Conservation (phyloP, 2,888 invertebrate species). For the Erebia aethiops region DNA sequence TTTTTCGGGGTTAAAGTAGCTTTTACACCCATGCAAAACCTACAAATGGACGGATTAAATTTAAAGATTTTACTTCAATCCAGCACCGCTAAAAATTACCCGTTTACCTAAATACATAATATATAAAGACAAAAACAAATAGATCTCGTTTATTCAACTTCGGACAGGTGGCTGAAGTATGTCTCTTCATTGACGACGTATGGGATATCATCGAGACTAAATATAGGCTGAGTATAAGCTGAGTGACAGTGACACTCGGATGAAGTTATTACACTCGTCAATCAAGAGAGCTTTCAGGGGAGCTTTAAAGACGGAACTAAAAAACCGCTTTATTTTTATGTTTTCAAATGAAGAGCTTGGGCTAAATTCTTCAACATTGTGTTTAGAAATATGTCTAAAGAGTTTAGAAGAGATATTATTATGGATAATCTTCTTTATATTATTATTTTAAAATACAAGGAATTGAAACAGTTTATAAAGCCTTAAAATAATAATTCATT, state of each 20-base stretch:
- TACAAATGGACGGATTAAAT: no score
- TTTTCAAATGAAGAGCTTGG: not conserved
- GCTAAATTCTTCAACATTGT: not conserved
- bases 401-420: no score
- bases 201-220: constrained; percentile 27
- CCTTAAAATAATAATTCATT: no score
- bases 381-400: not conserved
- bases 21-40: no score
- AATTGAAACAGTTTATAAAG: no score
- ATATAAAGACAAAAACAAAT: no score
- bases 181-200: constrained; percentile 15
- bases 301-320: constrained; percentile 6
- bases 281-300: constrained; percentile 17
- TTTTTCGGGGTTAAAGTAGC: no score
- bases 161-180: constrained; percentile 8
- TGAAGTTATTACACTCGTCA: constrained; percentile 27
- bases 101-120: not conserved
- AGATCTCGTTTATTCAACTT: not conserved
- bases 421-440: no score
- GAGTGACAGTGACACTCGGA: constrained; percentile 27
- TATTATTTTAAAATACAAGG: no score
- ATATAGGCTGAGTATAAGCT: constrained; percentile 18
- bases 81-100: not conserved
- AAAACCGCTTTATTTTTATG: constrained; percentile 13
- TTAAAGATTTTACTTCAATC: no score